phyloP scores from a whole-genome alignment of 2,888 invertebrate species.

The Fragum whitleyi region DNA sequence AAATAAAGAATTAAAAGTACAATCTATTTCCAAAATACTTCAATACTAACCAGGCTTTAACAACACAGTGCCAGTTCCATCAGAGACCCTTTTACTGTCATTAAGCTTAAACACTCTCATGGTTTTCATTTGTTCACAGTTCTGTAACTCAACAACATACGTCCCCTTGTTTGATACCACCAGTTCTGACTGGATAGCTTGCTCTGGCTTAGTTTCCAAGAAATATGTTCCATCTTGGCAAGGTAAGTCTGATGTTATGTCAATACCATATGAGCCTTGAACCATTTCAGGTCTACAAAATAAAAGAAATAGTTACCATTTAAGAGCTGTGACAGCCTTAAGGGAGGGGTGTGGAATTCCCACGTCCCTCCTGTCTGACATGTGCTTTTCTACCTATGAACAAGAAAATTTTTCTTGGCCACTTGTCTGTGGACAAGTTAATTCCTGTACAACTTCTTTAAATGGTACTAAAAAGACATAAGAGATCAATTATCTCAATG shows the following conservation, averaged over 20 bases:
- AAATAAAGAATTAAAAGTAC: too few relatives aligned
- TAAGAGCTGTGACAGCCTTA: too few relatives aligned
- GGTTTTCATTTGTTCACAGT: slow-evolving; percentile 75
- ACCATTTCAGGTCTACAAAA: slow-evolving; percentile 60
- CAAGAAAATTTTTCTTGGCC: too few relatives aligned
- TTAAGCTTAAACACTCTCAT: slow-evolving; percentile 71
- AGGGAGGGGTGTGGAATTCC: too few relatives aligned
- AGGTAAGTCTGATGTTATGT: slow-evolving; percentile 48
- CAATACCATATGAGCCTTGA: slow-evolving; percentile 59
- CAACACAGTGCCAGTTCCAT: slow-evolving; percentile 46
- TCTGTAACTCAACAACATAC: slow-evolving; percentile 57
- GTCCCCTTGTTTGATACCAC: slow-evolving; percentile 60
- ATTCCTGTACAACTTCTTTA: not conserved
- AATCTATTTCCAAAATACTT: too few relatives aligned
- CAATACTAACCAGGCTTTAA: slow-evolving; percentile 68
- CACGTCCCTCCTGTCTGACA: too few relatives aligned
- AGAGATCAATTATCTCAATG: too few relatives aligned
- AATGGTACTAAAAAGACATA: not conserved
- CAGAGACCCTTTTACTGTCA: slow-evolving; percentile 68
- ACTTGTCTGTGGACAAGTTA: too few relatives aligned
- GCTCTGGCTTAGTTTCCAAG: slow-evolving; percentile 57
- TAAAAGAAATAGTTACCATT: slow-evolving; percentile 8
- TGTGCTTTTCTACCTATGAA: too few relatives aligned
- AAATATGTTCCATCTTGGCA: slow-evolving; percentile 53
- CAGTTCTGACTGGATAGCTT: slow-evolving; percentile 36